Evolutionary conservation across 2,113 vertebrate genomes (phyloP), one percentile per base, ranked within the genome.

Genomic region (Tragulus kanchil): DNA sequence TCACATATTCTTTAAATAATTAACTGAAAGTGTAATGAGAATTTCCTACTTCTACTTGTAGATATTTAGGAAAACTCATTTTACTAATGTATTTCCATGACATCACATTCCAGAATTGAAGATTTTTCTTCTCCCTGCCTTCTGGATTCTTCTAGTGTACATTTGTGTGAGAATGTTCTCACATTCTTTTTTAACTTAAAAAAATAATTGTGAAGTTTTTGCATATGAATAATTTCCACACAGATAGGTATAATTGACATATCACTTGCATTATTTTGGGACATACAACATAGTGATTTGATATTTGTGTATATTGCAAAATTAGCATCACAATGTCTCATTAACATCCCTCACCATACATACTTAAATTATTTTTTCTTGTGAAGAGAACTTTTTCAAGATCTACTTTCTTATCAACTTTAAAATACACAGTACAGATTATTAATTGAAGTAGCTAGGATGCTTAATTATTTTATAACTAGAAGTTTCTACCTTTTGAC

Each of bases 41-140:
- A 87, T 82, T 45, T 48, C 62, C 8, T n/a, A 28, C 90, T 84
- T 25, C n/a, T 85, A 8, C 5, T 48, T 8, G n/a, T 36, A 82
- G 59, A 23, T 62, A 93, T 54, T 93, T 28, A 96, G 65, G 42
- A 92, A 94, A 90, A n/a, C 36, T 87, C 13, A 54, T n/a, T 73
- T 79, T 78, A 62, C 19, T 78, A 56, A 12, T 61, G 14, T 16
- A 52, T 61, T 79, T 95, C 17, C 19, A n/a, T 59, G 61, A 54
- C 25, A 42, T 82, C 42, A 9, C 11, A 45, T 67, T 59, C n/a
- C 62, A 85, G 69, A 89, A 77, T 8, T 71, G 42, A 93, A 90
- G 67, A 2, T 0, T 25, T 9, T 13, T 58, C 31, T 28, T 3
- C 5, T 16, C 54, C 16, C 25, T 31, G 23, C 31, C 4, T 54